Base-by-base conservation (phyloP, 2,888 invertebrate species). In the Chymomyza fuscimana region DNA sequence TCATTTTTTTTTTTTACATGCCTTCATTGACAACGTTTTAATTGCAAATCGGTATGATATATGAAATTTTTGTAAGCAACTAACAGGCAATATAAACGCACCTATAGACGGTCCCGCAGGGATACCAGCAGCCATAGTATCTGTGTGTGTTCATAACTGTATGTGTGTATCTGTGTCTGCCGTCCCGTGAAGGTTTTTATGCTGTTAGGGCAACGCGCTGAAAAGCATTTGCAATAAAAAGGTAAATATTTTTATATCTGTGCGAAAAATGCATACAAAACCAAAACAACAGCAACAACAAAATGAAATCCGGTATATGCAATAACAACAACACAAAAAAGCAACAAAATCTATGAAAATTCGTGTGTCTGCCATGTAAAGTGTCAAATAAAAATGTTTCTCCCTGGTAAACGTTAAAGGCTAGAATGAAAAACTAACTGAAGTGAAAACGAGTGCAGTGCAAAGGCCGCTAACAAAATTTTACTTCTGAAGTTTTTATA, bases 11-110 rank as follows among this genome's bases (percentile, higher is more conserved):
- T 40, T 15, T 9, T 46, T 62, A 22, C 22, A 16, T 40, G 4
- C n/a, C n/a, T 65, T 74, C 75, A 87, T 75, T 75, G 87, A 84
- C 87, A 87, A 79, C 75, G 70, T 81, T 83, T 87, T 84, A 84
- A 84, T 84, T 84, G 86, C 75, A 72, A 67, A 67, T 58, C 69
- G 59, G 60, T 63, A 69, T 82, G 83, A 86, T 78, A 73, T 77
- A 82, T 66, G 73, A 65, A 61, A 51, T 36, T 16, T 52, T 16
- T 65, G 69, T 12, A 54, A n/a, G 46, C 51, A 16, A 19, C 46
- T 12, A 3, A 25, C 25, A 51, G 1, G 15, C 29, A 70, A 70
- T 66, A 46, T n/a, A 22, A 46, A n/a, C 46, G 50, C 19, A 12
- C 54, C 29, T 10, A 36, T 59, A 52, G n/a, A 40, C 16, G n/a